Conservation (phyloP, 2,888 invertebrate genomes). For the Nephrotoma appendiculata region DNA sequence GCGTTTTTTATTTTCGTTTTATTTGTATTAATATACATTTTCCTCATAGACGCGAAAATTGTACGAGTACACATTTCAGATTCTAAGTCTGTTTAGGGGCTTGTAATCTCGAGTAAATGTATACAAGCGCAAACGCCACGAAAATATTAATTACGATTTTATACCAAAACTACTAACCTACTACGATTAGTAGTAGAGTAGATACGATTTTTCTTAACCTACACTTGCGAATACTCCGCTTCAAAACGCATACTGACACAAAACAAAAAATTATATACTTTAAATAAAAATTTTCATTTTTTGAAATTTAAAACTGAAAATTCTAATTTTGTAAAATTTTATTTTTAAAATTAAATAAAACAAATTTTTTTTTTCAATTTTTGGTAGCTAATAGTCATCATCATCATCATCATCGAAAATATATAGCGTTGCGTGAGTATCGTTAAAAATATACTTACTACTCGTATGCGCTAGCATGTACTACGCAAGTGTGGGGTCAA, state of each 20-base stretch:
- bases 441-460: not conserved
- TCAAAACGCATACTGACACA: not conserved
- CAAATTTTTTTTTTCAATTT: not conserved
- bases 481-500: not conserved
- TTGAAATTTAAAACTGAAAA: conserved; percentile 6
- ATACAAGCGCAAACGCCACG: not conserved
- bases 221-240: not conserved
- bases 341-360: conserved; percentile 2
- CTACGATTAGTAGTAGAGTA: not conserved
- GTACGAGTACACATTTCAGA: not conserved
- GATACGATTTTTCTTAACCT: not conserved
- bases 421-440: not conserved
- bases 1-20: not conserved
- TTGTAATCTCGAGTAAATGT: not conserved
- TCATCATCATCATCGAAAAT: not conserved
- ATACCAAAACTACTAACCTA: not conserved
- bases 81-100: not conserved
- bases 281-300: not conserved
- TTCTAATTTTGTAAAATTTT: conserved; percentile 4
- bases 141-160: not conserved
- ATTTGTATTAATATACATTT: not conserved
- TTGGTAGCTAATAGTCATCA: not conserved
- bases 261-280: not conserved
- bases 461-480: not conserved
- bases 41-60: not conserved